phyloP scores from a whole-genome alignment of 2,888 invertebrate species.

The Drosophila meridiana region DNA sequence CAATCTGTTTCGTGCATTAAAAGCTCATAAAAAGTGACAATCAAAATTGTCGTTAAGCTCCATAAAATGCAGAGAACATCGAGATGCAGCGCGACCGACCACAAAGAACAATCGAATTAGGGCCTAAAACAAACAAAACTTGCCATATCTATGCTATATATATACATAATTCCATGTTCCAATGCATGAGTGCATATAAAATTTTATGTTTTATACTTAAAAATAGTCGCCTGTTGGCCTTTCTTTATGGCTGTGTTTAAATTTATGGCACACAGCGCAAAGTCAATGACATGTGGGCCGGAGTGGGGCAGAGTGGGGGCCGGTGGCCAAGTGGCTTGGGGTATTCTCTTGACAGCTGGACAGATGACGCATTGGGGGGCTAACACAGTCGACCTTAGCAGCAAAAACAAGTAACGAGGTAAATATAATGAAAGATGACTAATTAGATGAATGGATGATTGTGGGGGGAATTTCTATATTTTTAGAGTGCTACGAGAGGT shows the following conservation, averaged over 20 bases:
- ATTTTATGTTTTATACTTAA: conserved; percentile 56
- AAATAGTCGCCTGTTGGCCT: conserved; percentile 55
- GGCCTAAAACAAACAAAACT: conserved; percentile 51
- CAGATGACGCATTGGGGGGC: conserved; percentile 46
- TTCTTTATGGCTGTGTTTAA: conserved; percentile 52
- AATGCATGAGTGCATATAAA: conserved; percentile 41
- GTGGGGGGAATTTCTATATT: not conserved
- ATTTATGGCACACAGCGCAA: conserved; percentile 60
- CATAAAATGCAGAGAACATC: conserved; percentile 49
- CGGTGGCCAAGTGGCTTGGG: not conserved
- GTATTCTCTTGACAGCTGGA: conserved; percentile 17
- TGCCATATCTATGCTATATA: conserved; percentile 34
- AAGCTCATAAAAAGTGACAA: conserved; percentile 58
- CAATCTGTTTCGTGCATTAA: conserved; percentile 44
- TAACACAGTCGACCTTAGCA: conserved; percentile 47
- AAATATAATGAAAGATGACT: conserved; percentile 34
- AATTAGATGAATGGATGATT: conserved; percentile 24
- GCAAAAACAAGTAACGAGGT: conserved; percentile 15
- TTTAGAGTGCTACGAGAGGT: not conserved
- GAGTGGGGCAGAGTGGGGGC: not conserved
- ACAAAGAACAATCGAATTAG: conserved; percentile 30
- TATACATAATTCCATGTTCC: conserved; percentile 34
- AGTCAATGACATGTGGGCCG: conserved; percentile 66
- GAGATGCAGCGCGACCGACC: conserved; percentile 16
- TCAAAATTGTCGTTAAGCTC: conserved; percentile 62